phyloP scores from a whole-genome alignment of 2,113 vertebrate species.

The Hippocampus mohnikei region DNA sequence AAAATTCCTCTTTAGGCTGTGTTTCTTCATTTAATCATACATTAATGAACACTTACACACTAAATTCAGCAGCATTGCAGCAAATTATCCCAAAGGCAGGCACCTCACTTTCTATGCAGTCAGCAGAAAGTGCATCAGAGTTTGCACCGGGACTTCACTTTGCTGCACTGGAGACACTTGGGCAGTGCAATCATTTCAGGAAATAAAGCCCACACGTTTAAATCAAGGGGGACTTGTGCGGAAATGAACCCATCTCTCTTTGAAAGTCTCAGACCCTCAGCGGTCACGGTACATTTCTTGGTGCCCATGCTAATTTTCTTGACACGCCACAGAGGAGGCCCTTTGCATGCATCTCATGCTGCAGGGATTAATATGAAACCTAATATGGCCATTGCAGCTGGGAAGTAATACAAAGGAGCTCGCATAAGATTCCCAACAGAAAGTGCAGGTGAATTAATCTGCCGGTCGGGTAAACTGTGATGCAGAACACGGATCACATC shows the following conservation, averaged over 20 bases:
- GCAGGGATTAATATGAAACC: conserved; percentile 42
- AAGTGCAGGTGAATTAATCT: conserved; percentile 50
- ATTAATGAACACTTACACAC: conserved; percentile 53
- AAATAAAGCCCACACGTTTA: conserved; percentile 39
- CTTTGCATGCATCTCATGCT: conserved; percentile 23
- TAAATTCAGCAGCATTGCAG: conserved; percentile 58
- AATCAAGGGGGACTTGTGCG: conserved; percentile 35
- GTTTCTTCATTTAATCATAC: conserved; percentile 44
- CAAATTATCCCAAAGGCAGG: conserved; percentile 44
- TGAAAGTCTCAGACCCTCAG: conserved; percentile 18
- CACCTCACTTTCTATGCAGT: conserved; percentile 55
- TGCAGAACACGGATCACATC: conserved; percentile 28
- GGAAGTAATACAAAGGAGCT: conserved; percentile 42
- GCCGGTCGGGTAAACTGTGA: background rate
- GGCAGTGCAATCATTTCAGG: conserved; percentile 18
- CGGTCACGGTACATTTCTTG: conserved; percentile 15
- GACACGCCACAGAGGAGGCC: conserved; percentile 9
- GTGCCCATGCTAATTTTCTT: conserved; percentile 11
- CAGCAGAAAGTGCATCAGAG: conserved; percentile 55
- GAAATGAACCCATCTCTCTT: conserved; percentile 27
- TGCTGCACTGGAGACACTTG: conserved; percentile 20
- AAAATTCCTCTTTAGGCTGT: conserved; percentile 31
- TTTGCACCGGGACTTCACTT: conserved; percentile 33
- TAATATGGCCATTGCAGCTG: conserved; percentile 41
- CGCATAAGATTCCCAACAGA: conserved; percentile 32